These are phyloP conservation scores for Ceratina japonica DNA, from an alignment of 1,140 invertebrate species.

Conservation along the genomic window DNA sequence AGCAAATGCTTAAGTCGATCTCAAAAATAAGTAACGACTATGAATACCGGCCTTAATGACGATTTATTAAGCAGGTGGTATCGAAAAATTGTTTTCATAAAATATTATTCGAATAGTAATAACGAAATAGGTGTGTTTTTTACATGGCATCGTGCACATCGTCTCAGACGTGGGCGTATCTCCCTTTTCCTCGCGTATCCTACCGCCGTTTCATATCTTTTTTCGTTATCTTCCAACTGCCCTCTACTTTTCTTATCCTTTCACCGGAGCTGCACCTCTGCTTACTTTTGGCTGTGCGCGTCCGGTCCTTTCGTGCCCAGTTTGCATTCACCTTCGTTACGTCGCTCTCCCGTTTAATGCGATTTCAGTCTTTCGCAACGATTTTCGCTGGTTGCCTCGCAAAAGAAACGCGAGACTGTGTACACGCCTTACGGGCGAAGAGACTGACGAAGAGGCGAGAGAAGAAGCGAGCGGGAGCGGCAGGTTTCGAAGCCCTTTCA, in stretches of 20 bases:
- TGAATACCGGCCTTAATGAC: no score
- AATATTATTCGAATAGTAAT: no score
- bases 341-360: conserved; percentile 51
- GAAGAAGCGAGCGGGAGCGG: background rate
- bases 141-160: no score
- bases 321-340: conserved; percentile 63
- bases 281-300: conserved; percentile 8
- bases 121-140: no score
- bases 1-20: no score
- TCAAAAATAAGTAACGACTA: no score
- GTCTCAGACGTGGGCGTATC: background rate
- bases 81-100: no score
- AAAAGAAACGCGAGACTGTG: background rate
- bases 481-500: background rate
- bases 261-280: background rate
- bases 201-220: background rate
- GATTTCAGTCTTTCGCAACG: conserved; percentile 56
- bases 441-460: background rate
- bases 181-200: background rate
- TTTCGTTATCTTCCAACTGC: conserved; percentile 19
- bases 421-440: background rate
- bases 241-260: background rate
- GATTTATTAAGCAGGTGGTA: no score
- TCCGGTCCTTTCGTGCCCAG: conserved; percentile 27
- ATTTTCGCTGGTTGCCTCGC: conserved; percentile 42